phyloP scores from a whole-genome alignment of 1,140 invertebrate species.

The Lepidostoma basale region DNA sequence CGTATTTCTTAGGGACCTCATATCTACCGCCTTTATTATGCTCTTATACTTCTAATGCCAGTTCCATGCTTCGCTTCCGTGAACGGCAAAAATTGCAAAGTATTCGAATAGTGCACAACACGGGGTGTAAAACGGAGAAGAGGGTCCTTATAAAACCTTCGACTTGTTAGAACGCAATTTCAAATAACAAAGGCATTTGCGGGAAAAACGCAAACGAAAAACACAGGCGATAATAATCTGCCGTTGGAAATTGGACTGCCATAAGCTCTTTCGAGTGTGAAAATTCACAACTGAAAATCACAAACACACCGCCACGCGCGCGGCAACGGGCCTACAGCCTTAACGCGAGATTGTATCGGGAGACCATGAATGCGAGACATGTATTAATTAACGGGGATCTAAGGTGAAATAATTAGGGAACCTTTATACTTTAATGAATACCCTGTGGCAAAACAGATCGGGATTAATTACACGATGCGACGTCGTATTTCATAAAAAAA shows the following conservation, averaged over 20 bases:
- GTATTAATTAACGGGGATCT: slow-evolving; percentile 11
- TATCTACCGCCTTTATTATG: too few species aligned
- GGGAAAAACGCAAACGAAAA: slow-evolving; percentile 39
- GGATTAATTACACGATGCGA: slow-evolving; percentile 11
- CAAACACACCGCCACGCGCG: slow-evolving; percentile 28
- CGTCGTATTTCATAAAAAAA: neutral
- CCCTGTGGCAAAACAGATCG: slow-evolving; percentile 10
- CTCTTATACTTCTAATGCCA: too few species aligned
- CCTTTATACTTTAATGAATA: slow-evolving; percentile 14
- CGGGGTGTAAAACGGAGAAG: slow-evolving; percentile 31
- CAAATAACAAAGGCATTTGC: slow-evolving; percentile 30
- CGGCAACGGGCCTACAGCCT: too few species aligned
- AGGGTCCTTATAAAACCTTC: slow-evolving; percentile 39
- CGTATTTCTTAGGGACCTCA: too few species aligned
- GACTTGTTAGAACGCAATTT: slow-evolving; percentile 44
- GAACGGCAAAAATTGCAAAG: too few species aligned
- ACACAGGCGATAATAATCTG: slow-evolving; percentile 44
- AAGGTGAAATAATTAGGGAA: slow-evolving; percentile 22
- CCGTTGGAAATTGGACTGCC: slow-evolving; percentile 35
- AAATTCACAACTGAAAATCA: slow-evolving; percentile 41
- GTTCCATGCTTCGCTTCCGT: too few species aligned
- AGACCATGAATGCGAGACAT: slow-evolving; percentile 11
- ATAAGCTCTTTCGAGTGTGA: slow-evolving; percentile 40
- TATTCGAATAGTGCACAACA: too few species aligned
- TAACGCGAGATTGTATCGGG: neutral